A percentile compares a stretch with the other conserved stretches of the same genome.
phyloP scores from a whole-genome alignment of 2,888 invertebrate species.

The Limnephilus rhombicus region DNA sequence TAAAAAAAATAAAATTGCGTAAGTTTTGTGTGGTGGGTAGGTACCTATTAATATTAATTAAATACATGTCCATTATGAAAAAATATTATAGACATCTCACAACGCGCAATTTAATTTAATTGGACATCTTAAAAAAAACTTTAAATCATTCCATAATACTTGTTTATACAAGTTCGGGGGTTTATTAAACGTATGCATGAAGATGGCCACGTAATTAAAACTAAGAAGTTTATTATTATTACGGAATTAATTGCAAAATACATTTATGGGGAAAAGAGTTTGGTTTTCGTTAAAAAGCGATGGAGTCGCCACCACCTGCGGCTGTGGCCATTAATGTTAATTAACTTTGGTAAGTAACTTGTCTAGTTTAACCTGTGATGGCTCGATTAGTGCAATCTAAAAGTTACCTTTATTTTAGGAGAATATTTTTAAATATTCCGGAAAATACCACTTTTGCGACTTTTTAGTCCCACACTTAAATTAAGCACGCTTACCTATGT shows the following conservation, averaged over 20 bases:
- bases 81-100: neutral
- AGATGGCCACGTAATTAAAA: neutral
- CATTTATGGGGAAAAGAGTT: neutral
- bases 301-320: neutral
- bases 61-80: neutral
- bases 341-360: constrained; percentile 21
- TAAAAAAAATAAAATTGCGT: neutral
- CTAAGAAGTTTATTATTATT: neutral
- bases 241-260: neutral
- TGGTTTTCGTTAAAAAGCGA: constrained; percentile 2
- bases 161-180: neutral
- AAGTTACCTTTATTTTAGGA: neutral
- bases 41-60: neutral
- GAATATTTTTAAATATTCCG: neutral
- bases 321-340: neutral
- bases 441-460: too few relatives aligned
- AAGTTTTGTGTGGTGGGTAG: neutral
- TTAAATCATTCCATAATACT: neutral
- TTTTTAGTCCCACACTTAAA: too few relatives aligned
- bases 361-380: neutral
- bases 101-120: neutral
- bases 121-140: neutral
- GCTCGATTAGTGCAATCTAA: neutral
- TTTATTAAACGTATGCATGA: neutral
- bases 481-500: too few relatives aligned